phyloP scores from a whole-genome alignment of 2,797 vertebrate genomes.

The Thaleichthys pacificus region DNA sequence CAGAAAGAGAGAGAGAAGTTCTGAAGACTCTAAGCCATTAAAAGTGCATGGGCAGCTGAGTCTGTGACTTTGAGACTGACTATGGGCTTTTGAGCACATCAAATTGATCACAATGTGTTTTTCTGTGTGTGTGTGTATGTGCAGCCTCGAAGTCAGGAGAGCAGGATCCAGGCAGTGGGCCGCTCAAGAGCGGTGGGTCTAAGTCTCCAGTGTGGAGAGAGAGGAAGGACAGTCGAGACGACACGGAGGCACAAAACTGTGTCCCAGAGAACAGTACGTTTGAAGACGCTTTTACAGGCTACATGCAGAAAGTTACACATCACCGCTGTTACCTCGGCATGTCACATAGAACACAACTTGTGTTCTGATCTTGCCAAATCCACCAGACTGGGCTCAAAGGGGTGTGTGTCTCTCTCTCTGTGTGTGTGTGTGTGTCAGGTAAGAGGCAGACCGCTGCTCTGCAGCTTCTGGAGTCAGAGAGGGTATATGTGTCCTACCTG shows the following conservation, averaged over 20 bases:
- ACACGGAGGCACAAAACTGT: constrained; percentile 75
- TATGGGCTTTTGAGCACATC: neutral
- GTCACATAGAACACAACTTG: neutral
- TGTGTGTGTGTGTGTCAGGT: constrained; percentile 63
- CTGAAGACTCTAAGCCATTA: neutral
- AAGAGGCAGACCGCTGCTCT: constrained; percentile 89
- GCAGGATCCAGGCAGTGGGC: constrained; percentile 51
- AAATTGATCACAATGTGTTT: neutral
- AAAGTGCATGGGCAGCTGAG: neutral
- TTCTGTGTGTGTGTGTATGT: constrained; percentile 28
- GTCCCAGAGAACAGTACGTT: constrained; percentile 77
- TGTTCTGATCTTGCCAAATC: constrained; percentile 3
- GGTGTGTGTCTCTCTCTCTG: constrained; percentile 18
- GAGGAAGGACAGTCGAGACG: constrained; percentile 79
- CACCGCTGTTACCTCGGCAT: neutral
- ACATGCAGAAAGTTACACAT: neutral
- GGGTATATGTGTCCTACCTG: constrained; percentile 91
- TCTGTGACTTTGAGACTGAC: neutral
- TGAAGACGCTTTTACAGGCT: neutral
- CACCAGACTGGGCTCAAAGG: neutral
- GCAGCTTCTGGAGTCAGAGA: constrained; percentile 94
- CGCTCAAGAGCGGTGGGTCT: constrained; percentile 69
- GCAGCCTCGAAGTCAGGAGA: constrained; percentile 59
- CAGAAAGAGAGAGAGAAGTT: too few species aligned
- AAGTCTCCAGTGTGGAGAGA: constrained; percentile 79